Evolutionary conservation across 2,888 invertebrate genomes (phyloP).

Genomic region (Bibio marci): DNA sequence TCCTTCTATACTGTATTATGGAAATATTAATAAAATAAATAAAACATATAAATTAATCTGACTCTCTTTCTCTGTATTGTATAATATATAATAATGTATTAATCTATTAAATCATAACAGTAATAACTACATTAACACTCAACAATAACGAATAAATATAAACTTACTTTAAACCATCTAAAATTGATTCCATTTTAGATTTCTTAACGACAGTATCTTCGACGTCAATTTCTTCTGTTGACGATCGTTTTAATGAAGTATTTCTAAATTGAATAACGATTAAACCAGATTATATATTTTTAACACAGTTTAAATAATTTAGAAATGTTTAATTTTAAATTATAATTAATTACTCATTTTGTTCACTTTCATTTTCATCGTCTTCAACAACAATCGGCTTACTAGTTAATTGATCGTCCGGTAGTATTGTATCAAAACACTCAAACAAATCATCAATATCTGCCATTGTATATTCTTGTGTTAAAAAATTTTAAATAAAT

Average conservation of each 20-base stretch:
- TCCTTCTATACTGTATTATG: constrained; percentile 49
- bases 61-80: too few species aligned
- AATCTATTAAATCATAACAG: too few species aligned
- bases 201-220: constrained; percentile 12
- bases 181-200: constrained; percentile 19
- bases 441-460: constrained; percentile 27
- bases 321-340: too few species aligned
- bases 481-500: not conserved
- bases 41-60: too few species aligned
- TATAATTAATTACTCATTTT: not conserved
- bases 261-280: too few species aligned
- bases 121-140: too few species aligned
- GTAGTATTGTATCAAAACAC: constrained; percentile 22
- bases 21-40: constrained; percentile 5
- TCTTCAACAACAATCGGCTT: constrained; percentile 10
- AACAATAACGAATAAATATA: too few species aligned
- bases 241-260: constrained; percentile 9
- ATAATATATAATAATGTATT: too few species aligned
- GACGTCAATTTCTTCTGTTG: constrained; percentile 8
- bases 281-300: too few species aligned
- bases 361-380: not conserved
- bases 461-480: constrained; percentile 13
- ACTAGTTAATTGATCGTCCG: constrained; percentile 9
- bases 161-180: constrained; percentile 19
- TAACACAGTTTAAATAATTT: too few species aligned